Evolutionary conservation across 1,140 invertebrate genomes (phyloP).

Genomic region (Arion vulgaris): DNA sequence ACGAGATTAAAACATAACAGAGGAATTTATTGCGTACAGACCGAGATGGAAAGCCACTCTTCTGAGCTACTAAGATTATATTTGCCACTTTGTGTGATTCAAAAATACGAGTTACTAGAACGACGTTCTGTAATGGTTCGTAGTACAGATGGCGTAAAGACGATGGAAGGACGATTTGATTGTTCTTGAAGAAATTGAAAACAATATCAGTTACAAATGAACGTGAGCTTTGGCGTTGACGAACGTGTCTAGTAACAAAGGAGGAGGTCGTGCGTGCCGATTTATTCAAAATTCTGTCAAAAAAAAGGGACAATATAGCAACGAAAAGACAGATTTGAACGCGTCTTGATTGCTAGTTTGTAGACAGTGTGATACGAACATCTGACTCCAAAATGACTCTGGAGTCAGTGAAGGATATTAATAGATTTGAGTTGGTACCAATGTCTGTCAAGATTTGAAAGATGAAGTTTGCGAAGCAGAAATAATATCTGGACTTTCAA

Average conservation of each 20-base stretch:
- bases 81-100: background rate
- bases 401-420: background rate
- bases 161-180: background rate
- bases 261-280: background rate
- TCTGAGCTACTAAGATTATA: background rate
- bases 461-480: too few species aligned
- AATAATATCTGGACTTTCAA: too few species aligned
- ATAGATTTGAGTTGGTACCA: background rate
- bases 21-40: too few species aligned
- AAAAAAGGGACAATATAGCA: background rate
- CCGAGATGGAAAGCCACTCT: too few species aligned
- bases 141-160: background rate
- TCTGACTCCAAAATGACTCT: background rate
- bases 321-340: constrained; percentile 1
- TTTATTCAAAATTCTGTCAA: constrained; percentile 11
- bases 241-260: background rate
- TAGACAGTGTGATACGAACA: background rate
- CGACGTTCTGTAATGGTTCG: background rate
- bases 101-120: background rate
- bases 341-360: background rate
- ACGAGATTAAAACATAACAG: too few species aligned
- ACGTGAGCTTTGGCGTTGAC: background rate
- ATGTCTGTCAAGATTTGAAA: too few species aligned
- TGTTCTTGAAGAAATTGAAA: constrained; percentile 10
- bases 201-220: constrained; percentile 11